Conservation (phyloP, 2,888 invertebrate genomes). For the Eilema griseolum region DNA sequence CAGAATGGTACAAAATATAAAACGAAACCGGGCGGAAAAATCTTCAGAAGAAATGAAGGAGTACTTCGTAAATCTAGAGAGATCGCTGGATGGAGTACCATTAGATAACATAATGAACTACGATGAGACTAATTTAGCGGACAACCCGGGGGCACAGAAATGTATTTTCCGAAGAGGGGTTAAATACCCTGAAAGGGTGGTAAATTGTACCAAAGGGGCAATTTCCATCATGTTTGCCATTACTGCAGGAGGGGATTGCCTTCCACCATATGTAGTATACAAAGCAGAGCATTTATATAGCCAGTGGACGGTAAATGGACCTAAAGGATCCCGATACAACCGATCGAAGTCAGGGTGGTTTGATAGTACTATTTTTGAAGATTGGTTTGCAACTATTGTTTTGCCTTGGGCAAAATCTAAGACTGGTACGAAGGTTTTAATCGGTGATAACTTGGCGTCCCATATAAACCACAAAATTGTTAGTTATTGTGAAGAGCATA, state of each 20-base stretch:
- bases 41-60: neutral
- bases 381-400: no score
- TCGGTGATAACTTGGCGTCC: conserved; percentile 14
- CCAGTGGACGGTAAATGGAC: neutral
- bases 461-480: neutral
- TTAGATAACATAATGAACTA: neutral
- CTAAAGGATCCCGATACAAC: conserved; percentile 9
- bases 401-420: neutral
- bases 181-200: neutral
- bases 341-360: no score
- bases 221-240: neutral
- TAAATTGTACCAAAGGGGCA: neutral
- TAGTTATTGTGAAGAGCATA: neutral
- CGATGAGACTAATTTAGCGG: neutral
- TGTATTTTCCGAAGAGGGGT: neutral
- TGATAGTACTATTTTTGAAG: no score
- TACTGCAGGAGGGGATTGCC: conserved; percentile 9
- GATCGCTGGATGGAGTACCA: neutral
- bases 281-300: conserved; percentile 6
- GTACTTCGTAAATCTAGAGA: neutral
- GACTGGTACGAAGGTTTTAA: conserved; percentile 5
- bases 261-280: conserved; percentile 10
- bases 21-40: neutral
- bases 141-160: neutral
- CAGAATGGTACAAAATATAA: neutral